Evolutionary conservation across 2,888 invertebrate genomes (phyloP), one percentile per base, ranked within the genome.

Genomic region (Byasa hedistus): DNA sequence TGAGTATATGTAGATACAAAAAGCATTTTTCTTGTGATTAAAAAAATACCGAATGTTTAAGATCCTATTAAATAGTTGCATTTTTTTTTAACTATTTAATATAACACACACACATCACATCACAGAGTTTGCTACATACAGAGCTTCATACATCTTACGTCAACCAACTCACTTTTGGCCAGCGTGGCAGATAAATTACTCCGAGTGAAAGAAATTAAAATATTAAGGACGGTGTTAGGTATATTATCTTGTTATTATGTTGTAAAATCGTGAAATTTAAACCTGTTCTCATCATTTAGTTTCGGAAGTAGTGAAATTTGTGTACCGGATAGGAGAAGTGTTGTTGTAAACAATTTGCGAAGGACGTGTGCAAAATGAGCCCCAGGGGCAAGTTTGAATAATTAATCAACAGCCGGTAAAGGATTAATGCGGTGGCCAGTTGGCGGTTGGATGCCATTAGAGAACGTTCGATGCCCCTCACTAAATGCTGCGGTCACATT

Each of bases 381-480:
- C 84, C 84, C 79, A 77, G 74, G 80, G 82, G 83, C 78, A 86
- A 89, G 80, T 89, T 90, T 86, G 87, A 90, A 90, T 89, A 90
- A 91, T 91, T 91, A 91, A 90, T 90, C 90, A 89, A 88, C 84
- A 83, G 86, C 82, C 83, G 80, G 86, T 85, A 89, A 89, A 89
- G 91, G 91, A 91, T 91, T 91, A 90, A 89, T 88, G 89, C 81
- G 85, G 89, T 85, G 90, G 89, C 84, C 90, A 89, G 89, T 88
- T 86, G 88, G 90, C 83, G 90, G 90, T 87, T 79, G 85, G 82
- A 86, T 87, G 84, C 89, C 88, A 89, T 91, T 90, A 89, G 86
- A 86, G 86, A 84, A 81, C 85, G 84, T 84, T 87, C 87, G 85
- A 87, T 85, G 85, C 85, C 84, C 84, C 79, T 77, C 74, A 82